Evolutionary conservation across 2,113 vertebrate species (phyloP).

Genomic region (Capreolus pygargus): DNA sequence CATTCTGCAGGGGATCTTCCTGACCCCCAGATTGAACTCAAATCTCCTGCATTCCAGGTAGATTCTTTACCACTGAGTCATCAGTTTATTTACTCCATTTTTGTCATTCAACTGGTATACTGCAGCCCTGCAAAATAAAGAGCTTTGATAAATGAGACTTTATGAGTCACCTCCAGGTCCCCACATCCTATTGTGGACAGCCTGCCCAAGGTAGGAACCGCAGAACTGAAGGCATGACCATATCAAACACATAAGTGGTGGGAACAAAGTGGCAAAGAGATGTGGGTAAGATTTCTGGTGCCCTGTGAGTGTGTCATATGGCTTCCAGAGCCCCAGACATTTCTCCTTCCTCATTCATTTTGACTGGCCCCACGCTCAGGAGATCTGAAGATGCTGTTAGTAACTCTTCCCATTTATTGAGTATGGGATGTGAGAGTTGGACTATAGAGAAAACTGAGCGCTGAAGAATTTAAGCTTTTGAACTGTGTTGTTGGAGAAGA

Average conservation of each 20-base stretch:
- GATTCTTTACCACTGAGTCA: not conserved
- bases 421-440: not conserved
- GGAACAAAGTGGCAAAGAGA: not conserved
- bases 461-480: not conserved
- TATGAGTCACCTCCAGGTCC: not conserved
- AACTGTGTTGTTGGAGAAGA: not conserved
- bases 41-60: not conserved
- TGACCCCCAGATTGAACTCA: not conserved
- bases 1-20: not conserved
- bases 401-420: not conserved
- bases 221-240: not conserved
- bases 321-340: not conserved
- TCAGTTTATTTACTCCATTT: not conserved
- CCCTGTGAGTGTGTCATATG: fast-evolving
- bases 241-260: not conserved
- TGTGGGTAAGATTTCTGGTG: not conserved
- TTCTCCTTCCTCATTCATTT: fast-evolving
- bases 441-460: not conserved
- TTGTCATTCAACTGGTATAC: not conserved
- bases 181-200: not conserved
- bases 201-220: not conserved
- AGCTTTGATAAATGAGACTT: not conserved
- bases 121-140: not conserved
- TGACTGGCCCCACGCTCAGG: fast-evolving
- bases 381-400: not conserved